Evolutionary conservation across 2,113 vertebrate genomes (phyloP).

Genomic region (Bos indicus): DNA sequence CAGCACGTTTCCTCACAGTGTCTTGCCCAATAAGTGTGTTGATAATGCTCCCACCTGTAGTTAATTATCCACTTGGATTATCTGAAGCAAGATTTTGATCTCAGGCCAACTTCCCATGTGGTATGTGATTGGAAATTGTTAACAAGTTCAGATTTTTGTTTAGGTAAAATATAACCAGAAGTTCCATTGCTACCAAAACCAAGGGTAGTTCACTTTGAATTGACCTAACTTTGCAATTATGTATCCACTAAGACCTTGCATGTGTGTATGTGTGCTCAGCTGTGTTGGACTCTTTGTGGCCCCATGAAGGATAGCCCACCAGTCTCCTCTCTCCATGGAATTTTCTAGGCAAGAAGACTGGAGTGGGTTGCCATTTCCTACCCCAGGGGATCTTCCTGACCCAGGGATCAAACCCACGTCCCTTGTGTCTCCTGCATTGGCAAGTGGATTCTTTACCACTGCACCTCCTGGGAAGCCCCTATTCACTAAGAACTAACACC

Average conservation of each 20-base stretch:
- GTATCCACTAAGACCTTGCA: background rate
- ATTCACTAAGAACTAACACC: background rate
- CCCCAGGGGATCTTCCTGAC: background rate
- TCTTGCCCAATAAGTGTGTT: background rate
- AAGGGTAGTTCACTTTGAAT: background rate
- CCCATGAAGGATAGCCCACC: background rate
- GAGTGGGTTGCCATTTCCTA: background rate
- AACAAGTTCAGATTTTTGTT: slow-evolving; percentile 19
- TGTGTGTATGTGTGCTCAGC: background rate
- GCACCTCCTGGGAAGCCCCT: background rate
- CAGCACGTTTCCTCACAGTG: background rate
- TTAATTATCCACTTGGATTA: slow-evolving; percentile 17
- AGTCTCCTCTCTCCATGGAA: background rate
- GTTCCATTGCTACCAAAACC: background rate
- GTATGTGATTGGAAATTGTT: background rate
- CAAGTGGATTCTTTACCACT: background rate
- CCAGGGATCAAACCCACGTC: background rate
- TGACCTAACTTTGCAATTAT: background rate
- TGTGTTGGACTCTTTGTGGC: background rate
- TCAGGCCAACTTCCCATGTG: background rate
- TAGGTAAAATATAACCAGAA: background rate
- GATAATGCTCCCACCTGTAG: background rate
- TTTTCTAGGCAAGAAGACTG: background rate
- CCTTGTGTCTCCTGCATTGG: background rate
- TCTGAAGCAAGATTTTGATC: background rate